Base-by-base conservation (phyloP, 2,888 invertebrate genomes). In the Itoplectis maculator region DNA sequence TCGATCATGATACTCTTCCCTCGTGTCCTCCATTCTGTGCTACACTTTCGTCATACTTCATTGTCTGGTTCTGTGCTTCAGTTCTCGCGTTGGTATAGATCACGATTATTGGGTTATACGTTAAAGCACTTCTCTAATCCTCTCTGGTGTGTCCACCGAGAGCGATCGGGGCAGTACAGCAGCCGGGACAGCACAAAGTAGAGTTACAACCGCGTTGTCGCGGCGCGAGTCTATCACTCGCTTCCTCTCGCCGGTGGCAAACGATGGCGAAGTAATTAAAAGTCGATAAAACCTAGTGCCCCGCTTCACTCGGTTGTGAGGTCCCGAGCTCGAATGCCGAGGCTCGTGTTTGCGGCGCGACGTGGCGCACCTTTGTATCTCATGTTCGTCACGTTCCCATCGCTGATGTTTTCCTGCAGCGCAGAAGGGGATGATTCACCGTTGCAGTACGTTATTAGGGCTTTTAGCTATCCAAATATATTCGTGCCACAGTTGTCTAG, bases 271-370 rank as follows among this genome's bases (percentile, higher is more conserved):
- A 88, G 88, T 91, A 91, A 91, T 91, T 91, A 91, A 91, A 92
- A 92, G 88, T 91, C 92, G 90, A 91, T 91, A 90, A 87, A 89
- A 89, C 89, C 89, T 81, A 90, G 84, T 90, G 88, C 88, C 89
- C 89, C 85, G 86, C 84, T 89, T 83, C 80, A 79, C 75, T 82
- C 76, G 68, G 9, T 20, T 42, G n/a, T n/a, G 61, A 65, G 65
- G 51, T 51, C 20, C 49, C 63, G 42, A 20, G 11, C 42, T n/a
- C 8, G 20, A 63, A 74, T 35, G 20, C 23, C 49, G n/a, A 7
- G 54, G 20, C 37, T 23, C 49, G 13, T n/a, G 15, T 49, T 47
- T 49, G 37, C 47, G 23, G 47, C 70, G 29, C 35, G 29, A 15
- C 4, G 42, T 29, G 59, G 47, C 23, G 45, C 15, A 61, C 51